Evolutionary conservation across 2,113 vertebrate genomes (phyloP).

Genomic region (Neolamprologus ventralis): DNA sequence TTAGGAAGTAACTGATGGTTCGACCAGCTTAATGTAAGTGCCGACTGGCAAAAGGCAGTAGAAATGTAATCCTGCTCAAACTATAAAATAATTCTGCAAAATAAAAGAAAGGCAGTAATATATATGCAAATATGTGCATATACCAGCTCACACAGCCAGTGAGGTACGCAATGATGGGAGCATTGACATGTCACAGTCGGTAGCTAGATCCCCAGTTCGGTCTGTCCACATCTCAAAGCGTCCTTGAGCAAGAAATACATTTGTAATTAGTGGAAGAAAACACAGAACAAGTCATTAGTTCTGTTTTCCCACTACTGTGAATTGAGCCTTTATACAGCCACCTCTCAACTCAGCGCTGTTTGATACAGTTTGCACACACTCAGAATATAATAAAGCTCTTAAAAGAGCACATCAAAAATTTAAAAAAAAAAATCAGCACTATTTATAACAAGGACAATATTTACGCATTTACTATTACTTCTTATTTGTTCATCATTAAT

Average conservation of each 20-base stretch:
- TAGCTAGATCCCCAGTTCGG: neutral
- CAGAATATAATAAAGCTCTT: neutral
- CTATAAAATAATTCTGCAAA: neutral
- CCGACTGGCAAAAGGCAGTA: neutral
- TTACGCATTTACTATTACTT: neutral
- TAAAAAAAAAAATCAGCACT: accelerated
- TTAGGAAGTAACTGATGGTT: neutral
- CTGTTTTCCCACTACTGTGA: neutral
- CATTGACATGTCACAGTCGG: neutral
- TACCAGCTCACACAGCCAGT: neutral
- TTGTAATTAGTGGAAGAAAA: neutral
- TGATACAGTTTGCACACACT: neutral
- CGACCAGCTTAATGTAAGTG: neutral
- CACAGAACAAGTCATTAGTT: neutral
- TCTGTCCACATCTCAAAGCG: neutral
- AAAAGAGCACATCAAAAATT: neutral
- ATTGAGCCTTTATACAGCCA: neutral
- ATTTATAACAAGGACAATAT: neutral
- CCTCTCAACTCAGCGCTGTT: neutral
- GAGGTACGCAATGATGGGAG: neutral
- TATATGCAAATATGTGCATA: neutral
- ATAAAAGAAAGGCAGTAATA: neutral
- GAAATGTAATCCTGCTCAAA: neutral
- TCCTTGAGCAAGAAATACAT: neutral
- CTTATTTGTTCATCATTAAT: neutral